Evolutionary conservation across 1,140 invertebrate species (phyloP), one percentile per base, ranked within the genome.

Genomic region (Chlorops oryzae): DNA sequence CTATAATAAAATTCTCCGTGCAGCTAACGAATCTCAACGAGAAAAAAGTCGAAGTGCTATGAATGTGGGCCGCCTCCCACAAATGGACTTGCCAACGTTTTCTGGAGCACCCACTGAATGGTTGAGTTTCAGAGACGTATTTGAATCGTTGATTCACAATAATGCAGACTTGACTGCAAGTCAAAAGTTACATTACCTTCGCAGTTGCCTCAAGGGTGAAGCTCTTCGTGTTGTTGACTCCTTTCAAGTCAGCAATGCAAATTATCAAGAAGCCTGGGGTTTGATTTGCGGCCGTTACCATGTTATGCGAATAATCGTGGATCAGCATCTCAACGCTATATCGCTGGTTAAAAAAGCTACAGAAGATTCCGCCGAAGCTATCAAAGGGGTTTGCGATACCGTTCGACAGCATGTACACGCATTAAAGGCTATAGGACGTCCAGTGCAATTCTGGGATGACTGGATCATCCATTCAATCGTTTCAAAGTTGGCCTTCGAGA

Each of bases 381-480:
- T 47, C 10, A 47, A 47, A 13, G 22, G 23, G 4, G 34, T 44
- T 44, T 25, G 18, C 15, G 24, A 17, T 44, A n/a, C 42, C 25
- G 15, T 27, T 21, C 15, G 25, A 17, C 41, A 43, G 25, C 7
- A 35, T 21, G 12, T 46, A 22, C 12, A 12, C 7, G 32, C 32
- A 10, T 4, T 46, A 46, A 18, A 24, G 2, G 46, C 45, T 15
- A 21, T 47, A 5, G 34, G 27, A 5, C 21, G 45, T 7, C 45
- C 34, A 15, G 46, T 39, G 34, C n/a, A 47, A 12, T 37, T 24
- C 23, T 47, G 28, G 15, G 43, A 46, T 37, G 45, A 47, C 15
- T 47, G 45, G 13, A 17, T 47, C 5, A 17, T 47, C n/a, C n/a
- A n/a, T n/a, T n/a, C n/a, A n/a, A n/a, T n/a, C n/a, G n/a, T 22